Conservation (phyloP, 2,888 invertebrate species). For the Terebella lapidaria region DNA sequence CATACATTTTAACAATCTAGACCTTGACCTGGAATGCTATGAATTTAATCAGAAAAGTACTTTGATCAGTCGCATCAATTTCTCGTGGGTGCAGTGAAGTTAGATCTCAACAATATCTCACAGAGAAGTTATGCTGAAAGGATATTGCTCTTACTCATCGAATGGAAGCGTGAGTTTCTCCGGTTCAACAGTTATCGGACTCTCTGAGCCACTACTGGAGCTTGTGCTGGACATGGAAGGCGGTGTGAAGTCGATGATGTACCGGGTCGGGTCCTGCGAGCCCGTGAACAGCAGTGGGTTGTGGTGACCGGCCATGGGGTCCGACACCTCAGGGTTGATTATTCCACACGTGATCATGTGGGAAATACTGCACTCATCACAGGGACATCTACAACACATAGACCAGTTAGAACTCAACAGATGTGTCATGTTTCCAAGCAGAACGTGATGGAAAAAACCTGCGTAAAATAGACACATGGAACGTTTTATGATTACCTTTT, state of each 20-base stretch:
- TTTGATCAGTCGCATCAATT: too few species aligned
- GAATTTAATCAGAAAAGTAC: too few species aligned
- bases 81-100: too few species aligned
- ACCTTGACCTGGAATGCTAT: too few species aligned
- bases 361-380: slow-evolving; percentile 53
- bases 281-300: slow-evolving; percentile 37
- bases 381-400: slow-evolving; percentile 46
- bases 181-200: slow-evolving; percentile 42
- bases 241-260: slow-evolving; percentile 46
- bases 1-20: too few species aligned
- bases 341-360: slow-evolving; percentile 54
- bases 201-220: slow-evolving; percentile 47
- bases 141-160: slow-evolving; percentile 16
- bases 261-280: slow-evolving; percentile 38
- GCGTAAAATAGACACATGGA: too few species aligned
- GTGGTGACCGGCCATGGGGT: slow-evolving; percentile 28
- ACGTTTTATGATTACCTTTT: slow-evolving; percentile 39
- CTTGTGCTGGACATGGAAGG: slow-evolving; percentile 51
- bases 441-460: too few species aligned
- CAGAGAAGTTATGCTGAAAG: too few species aligned
- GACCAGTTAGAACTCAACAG: background rate
- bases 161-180: slow-evolving; percentile 29
- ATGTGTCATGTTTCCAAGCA: too few species aligned
- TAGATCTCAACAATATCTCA: too few species aligned
- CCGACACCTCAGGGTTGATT: slow-evolving; percentile 42